Conservation (phyloP, 2,113 vertebrate genomes). For the Mus spicilegus region DNA sequence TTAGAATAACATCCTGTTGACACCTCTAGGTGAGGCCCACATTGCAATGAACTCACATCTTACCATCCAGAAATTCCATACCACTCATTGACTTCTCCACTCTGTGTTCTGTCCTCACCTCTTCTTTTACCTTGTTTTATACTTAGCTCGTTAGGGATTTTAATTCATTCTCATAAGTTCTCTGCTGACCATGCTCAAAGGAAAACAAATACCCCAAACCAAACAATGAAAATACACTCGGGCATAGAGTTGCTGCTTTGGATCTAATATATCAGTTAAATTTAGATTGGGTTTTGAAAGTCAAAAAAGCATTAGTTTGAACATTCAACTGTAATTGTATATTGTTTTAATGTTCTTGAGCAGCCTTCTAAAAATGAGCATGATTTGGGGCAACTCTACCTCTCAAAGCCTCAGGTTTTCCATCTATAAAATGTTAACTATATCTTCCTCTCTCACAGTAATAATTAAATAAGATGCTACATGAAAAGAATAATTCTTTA, state of each 20-base stretch:
- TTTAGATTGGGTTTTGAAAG: background rate
- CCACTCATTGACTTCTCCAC: background rate
- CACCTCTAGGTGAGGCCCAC: background rate
- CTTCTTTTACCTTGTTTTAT: background rate
- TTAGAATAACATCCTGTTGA: background rate
- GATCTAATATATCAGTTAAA: background rate
- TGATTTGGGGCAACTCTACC: background rate
- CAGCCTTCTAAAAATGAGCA: background rate
- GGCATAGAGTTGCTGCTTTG: background rate
- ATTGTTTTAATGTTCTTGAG: background rate
- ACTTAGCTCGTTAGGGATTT: background rate
- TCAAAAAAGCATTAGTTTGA: background rate
- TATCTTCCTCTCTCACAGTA: background rate
- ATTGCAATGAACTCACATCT: background rate
- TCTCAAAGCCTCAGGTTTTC: background rate
- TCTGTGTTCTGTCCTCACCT: constrained; percentile 1
- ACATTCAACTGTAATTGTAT: background rate
- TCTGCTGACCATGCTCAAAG: background rate
- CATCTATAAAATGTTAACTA: background rate
- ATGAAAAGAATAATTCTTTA: background rate
- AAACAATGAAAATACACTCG: background rate
- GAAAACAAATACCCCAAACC: background rate
- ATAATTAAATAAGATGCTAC: background rate
- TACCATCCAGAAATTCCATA: background rate
- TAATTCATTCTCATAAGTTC: background rate